Conservation (phyloP, 2,888 invertebrate genomes). For the Lasioglossum lativentre region DNA sequence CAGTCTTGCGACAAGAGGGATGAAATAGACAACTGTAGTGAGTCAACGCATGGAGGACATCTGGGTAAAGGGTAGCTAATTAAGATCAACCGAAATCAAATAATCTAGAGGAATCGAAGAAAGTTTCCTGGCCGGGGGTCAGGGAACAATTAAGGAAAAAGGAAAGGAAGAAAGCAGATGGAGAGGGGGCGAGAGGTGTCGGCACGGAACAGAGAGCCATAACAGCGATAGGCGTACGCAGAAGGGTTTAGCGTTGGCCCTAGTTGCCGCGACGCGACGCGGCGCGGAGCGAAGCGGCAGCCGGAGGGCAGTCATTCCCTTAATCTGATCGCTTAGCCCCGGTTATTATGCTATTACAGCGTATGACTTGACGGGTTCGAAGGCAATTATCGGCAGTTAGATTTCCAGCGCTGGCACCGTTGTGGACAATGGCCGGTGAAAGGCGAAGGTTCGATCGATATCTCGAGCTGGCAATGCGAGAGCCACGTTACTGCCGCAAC, state of each 20-base stretch:
- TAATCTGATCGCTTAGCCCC: slow-evolving; percentile 77
- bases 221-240: slow-evolving; percentile 29
- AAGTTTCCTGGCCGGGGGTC: neutral
- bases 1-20: neutral
- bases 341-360: slow-evolving; percentile 79
- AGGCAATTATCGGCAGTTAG: slow-evolving; percentile 80
- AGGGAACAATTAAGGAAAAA: neutral
- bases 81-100: neutral
- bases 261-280: neutral
- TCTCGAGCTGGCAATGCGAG: slow-evolving; percentile 71
- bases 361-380: slow-evolving; percentile 79
- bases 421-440: slow-evolving; percentile 81
- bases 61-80: neutral
- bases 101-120: neutral
- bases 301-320: slow-evolving; percentile 71
- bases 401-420: slow-evolving; percentile 73
- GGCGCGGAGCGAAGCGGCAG: too few species aligned
- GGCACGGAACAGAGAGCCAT: neutral
- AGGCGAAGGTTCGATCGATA: slow-evolving; percentile 79
- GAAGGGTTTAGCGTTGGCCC: slow-evolving; percentile 49
- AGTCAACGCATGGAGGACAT: neutral
- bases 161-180: neutral
- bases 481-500: slow-evolving; percentile 72
- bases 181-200: neutral
- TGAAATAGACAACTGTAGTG: neutral